phyloP scores from a whole-genome alignment of 2,888 invertebrate genomes.

The Chalcosyrphus nemorum region DNA sequence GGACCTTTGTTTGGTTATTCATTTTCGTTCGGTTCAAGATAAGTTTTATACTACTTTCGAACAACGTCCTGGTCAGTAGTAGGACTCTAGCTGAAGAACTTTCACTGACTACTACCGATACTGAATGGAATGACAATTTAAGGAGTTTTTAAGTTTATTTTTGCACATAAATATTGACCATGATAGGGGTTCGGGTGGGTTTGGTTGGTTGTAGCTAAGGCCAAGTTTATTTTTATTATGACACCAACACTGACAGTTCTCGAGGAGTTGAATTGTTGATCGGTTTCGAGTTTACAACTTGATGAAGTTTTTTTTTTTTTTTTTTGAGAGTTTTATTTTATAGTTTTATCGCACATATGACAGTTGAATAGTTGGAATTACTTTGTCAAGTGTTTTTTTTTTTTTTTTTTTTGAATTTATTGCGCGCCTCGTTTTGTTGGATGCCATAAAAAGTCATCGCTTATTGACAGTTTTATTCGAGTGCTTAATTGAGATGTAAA shows the following conservation, averaged over 20 bases:
- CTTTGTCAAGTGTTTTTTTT: slow-evolving; percentile 57
- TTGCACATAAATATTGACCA: slow-evolving; percentile 51
- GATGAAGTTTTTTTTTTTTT: slow-evolving; percentile 48
- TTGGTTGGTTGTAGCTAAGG: background rate
- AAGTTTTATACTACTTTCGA: slow-evolving; percentile 57
- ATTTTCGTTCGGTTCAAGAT: slow-evolving; percentile 51
- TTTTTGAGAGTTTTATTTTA: slow-evolving; percentile 55
- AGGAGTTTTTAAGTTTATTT: slow-evolving; percentile 51
- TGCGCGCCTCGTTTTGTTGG: slow-evolving; percentile 37
- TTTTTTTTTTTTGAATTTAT: slow-evolving; percentile 62
- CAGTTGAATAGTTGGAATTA: slow-evolving; percentile 63
- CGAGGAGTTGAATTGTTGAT: slow-evolving; percentile 59
- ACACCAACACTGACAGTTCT: slow-evolving; percentile 61
- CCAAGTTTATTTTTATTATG: slow-evolving; percentile 65
- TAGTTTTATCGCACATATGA: slow-evolving; percentile 67
- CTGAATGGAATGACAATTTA: slow-evolving; percentile 31
- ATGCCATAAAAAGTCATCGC: slow-evolving; percentile 36
- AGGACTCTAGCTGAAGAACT: slow-evolving; percentile 20
- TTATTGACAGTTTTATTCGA: slow-evolving; percentile 50
- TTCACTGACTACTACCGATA: slow-evolving; percentile 6
- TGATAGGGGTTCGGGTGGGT: background rate
- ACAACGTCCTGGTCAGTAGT: slow-evolving; percentile 44
- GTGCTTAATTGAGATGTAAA: slow-evolving; percentile 34
- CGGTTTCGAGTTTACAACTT: slow-evolving; percentile 62
- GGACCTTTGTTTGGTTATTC: slow-evolving; percentile 67